These are phyloP conservation scores for Botia almorhae DNA, from an alignment of 2,797 vertebrate genomes.

Conservation along the genomic window DNA sequence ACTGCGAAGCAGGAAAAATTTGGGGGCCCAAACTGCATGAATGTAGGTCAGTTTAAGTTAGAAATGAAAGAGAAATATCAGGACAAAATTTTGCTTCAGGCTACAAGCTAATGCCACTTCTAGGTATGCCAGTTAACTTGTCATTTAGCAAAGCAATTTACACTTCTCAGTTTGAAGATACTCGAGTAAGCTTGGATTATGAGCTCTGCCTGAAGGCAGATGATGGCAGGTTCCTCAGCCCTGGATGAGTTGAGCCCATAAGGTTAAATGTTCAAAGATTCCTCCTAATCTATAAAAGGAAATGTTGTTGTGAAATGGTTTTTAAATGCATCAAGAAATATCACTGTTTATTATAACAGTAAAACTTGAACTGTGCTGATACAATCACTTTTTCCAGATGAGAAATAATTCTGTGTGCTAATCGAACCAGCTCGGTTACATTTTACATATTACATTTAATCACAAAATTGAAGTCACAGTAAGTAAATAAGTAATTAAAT, in stretches of 20 bases:
- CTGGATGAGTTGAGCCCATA: not conserved
- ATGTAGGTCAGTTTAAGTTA: conserved; percentile 4
- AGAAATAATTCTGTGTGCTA: not conserved
- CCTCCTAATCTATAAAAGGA: not conserved
- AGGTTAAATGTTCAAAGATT: conserved; percentile 7
- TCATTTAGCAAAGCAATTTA: conserved; percentile 21
- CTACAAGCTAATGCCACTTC: not conserved
- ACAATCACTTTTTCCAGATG: too few species aligned
- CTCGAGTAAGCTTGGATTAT: not conserved
- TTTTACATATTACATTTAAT: not conserved
- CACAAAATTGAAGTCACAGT: not conserved
- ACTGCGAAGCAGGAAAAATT: not conserved
- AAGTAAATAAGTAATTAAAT: not conserved
- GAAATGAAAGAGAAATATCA: not conserved
- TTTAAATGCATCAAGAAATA: not conserved
- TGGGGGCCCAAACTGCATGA: not conserved
- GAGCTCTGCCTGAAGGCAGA: not conserved
- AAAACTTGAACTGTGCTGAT: not conserved
- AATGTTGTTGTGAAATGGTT: not conserved
- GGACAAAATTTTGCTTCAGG: not conserved
- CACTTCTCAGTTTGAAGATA: conserved; percentile 3
- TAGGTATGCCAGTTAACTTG: not conserved
- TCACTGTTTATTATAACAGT: not conserved
- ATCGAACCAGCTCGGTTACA: not conserved
- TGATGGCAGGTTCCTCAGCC: conserved; percentile 12